Conservation (phyloP, 1,140 invertebrate species). For the Oppia nitens region DNA sequence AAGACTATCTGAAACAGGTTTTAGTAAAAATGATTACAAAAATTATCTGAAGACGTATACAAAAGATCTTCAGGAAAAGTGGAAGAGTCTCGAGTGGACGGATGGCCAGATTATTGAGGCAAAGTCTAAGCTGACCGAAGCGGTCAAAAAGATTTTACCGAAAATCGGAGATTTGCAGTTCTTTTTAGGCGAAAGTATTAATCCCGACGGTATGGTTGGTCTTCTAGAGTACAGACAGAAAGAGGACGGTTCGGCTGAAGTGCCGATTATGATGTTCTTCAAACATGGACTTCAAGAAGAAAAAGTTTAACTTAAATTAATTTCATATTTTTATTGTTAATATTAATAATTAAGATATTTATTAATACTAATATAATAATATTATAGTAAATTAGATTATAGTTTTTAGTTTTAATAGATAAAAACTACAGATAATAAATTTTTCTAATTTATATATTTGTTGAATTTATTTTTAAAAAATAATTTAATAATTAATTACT, state of each 20-base stretch:
- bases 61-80: constrained; percentile 69
- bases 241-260: constrained; percentile 57
- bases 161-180: constrained; percentile 76
- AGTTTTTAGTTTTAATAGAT: too few relatives aligned
- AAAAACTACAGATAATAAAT: too few relatives aligned
- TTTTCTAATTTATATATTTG: too few relatives aligned
- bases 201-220: constrained; percentile 79
- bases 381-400: too few relatives aligned
- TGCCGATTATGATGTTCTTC: constrained; percentile 81
- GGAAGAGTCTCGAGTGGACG: constrained; percentile 48
- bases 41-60: constrained; percentile 87
- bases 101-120: constrained; percentile 29
- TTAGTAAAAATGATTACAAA: constrained; percentile 50
- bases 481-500: too few relatives aligned
- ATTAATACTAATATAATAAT: too few relatives aligned
- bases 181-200: constrained; percentile 84
- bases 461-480: too few relatives aligned
- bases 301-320: constrained; percentile 85
- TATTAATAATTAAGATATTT: too few relatives aligned
- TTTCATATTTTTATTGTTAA: too few relatives aligned
- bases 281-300: constrained; percentile 88
- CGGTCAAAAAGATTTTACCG: constrained; percentile 77
- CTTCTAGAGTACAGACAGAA: constrained; percentile 82
- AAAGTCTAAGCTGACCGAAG: constrained; percentile 83
- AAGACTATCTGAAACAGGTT: constrained; percentile 60